These are phyloP conservation scores for Scomber colias DNA, from an alignment of 2,113 vertebrate genomes.

Conservation along the genomic window DNA sequence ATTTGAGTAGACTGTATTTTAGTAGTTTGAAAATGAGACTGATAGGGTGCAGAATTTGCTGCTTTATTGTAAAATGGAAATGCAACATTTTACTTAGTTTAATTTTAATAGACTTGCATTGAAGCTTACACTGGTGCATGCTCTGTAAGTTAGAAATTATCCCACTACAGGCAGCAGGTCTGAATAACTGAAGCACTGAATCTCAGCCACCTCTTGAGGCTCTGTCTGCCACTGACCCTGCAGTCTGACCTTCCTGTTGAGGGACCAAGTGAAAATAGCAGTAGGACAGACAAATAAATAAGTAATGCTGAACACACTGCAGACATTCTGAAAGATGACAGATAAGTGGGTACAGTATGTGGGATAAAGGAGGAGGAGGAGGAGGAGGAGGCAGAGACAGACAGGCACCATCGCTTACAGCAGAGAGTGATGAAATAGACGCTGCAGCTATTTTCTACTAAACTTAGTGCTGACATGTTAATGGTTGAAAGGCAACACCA, in stretches of 20 bases:
- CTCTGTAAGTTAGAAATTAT: neutral
- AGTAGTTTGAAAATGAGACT: no score
- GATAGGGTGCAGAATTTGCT: no score
- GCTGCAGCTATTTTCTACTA: constrained; percentile 28
- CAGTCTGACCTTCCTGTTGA: constrained; percentile 42
- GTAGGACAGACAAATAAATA: constrained; percentile 45
- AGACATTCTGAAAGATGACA: constrained; percentile 45
- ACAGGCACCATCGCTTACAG: constrained; percentile 42
- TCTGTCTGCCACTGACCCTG: constrained; percentile 35
- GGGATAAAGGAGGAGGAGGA: neutral
- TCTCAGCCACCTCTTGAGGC: constrained; percentile 30
- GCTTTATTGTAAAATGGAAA: neutral
- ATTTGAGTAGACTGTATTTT: neutral
- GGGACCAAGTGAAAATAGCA: constrained; percentile 36
- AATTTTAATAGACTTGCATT: neutral
- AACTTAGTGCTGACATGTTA: constrained; percentile 31
- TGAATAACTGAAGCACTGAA: constrained; percentile 19
- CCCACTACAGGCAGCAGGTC: neutral
- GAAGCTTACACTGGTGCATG: neutral
- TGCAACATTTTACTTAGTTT: neutral
- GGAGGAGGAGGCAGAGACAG: constrained; percentile 31
- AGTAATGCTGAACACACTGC: constrained; percentile 36
- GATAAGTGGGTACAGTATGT: neutral
- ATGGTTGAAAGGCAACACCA: constrained; percentile 14
- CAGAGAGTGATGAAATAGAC: constrained; percentile 37